phyloP scores from a whole-genome alignment of 2,797 vertebrate genomes.

The Crax fasciolata region DNA sequence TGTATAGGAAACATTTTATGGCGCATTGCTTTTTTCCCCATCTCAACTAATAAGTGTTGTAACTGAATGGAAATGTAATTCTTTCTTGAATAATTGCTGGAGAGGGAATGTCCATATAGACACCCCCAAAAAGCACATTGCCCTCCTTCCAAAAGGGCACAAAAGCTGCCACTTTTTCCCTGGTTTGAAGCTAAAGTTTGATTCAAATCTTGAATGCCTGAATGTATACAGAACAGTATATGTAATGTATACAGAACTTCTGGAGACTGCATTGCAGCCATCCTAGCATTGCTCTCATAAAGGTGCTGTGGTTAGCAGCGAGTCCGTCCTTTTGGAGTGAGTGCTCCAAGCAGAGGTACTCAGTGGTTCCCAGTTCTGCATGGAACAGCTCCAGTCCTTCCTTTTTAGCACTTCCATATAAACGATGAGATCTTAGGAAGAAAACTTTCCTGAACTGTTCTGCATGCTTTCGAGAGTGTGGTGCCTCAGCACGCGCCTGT shows the following conservation, averaged over 20 bases:
- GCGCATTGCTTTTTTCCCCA: neutral
- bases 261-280: neutral
- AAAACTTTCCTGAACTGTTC: neutral
- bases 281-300: neutral
- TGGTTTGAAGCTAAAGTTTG: neutral
- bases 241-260: neutral
- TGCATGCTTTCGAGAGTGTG: neutral
- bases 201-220: neutral
- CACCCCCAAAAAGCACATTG: neutral
- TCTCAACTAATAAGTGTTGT: neutral
- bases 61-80: neutral
- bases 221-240: neutral
- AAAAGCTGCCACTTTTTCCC: neutral
- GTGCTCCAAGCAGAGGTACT: neutral
- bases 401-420: neutral
- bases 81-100: neutral
- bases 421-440: neutral
- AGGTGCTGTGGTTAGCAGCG: neutral
- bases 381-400: neutral
- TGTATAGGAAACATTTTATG: neutral
- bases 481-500: accelerated
- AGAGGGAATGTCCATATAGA: neutral
- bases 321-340: neutral
- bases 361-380: neutral
- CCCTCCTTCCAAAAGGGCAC: neutral